Base-by-base conservation (phyloP, 2,888 invertebrate species). In the Lepidocyrtinus sp. region DNA sequence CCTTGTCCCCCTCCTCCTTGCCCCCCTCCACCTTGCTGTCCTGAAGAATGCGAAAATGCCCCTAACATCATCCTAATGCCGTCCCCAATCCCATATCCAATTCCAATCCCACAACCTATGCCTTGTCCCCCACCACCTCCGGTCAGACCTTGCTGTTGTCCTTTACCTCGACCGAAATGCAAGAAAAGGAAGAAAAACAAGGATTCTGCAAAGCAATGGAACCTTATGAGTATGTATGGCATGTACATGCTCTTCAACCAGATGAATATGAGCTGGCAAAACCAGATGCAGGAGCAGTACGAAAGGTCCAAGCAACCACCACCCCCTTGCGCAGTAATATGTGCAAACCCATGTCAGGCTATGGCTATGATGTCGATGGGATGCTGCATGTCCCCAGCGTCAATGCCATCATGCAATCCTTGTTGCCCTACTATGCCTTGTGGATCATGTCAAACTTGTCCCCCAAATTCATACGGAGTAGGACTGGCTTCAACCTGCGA, bases 221-320 rank as follows among this genome's bases (percentile, higher is more conserved):
- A 77, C 27, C 50, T 77, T 65, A 77, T 77, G 55, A 71, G 65
- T n/a, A 76, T 76, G 76, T 76, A 64, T 45, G 76, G 76, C 36
- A 77, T 77, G 77, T 77, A 67, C 22, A 67, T 72, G 1, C 50
- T 77, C 1, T 77, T 72, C 46, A 71, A 77, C 26, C 67, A 72
- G 67, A 77, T 76, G 76, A 61, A 69, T 27, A 15, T 50, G 27
- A 76, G 46, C 17, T 76, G 76, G 76, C 76, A 76, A 22, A 71
- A 50, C 59, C 76, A 76, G 65, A 76, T 76, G 76, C n/a, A 27
- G 0, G 67, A 77, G 19, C 67, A 67, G 21, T 67, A 63, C 12
- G 65, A 59, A 27, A 59, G 71, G 19, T 62, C 71, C 0, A 26
- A 27, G 7, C 65, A 17, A 27, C 50, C 45, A 12, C 70, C 62